Evolutionary conservation across 2,113 vertebrate species (phyloP), one percentile per base, ranked within the genome.

Genomic region (Sitta europaea): DNA sequence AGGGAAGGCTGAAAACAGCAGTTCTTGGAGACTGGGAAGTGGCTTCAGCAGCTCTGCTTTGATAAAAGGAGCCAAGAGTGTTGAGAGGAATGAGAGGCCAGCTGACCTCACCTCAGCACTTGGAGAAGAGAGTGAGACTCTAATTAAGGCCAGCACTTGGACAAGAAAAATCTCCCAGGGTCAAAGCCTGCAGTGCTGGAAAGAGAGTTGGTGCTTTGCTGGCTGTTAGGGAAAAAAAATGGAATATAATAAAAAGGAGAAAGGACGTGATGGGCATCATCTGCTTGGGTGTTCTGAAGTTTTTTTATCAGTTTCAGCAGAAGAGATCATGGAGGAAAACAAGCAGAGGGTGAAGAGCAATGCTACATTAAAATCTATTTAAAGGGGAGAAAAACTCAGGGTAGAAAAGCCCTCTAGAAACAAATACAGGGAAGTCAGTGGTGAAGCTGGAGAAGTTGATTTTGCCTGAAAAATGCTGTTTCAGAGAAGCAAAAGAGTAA

Each of bases 111-210:
- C 61, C 92, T 96, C 63, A 54, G 73, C 85, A 78, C 86, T 94
- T 82, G 84, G 59, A 92, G 62, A 76, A 33, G n/a, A 86, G 33
- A 94, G 65, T 36, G 51, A 91, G 28, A 62, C 47, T 86, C 94
- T 91, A 94, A 95, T 96, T 96, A 97, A 96, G 86, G 55, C 29
- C 53, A 77, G 62, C 65, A 68, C 59, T 92, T 65, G 86, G 73
- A 93, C 72, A 84, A 95, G 87, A 88, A 92, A 94, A 89, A 79
- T 61, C 54, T 65, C 40, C 75, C 35, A 77, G 55, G 86, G 86
- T 96, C 96, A 96, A 89, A 94, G 50, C 31, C 82, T 10, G 13
- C 28, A 70, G 51, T 55, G 84, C 67, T 93, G 77, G 57, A 65
- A 67, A 72, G 94, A 61, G 45, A 86, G 55, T 33, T 29, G 22